Evolutionary conservation across 2,888 invertebrate species (phyloP), one percentile per base, ranked within the genome.

Genomic region (Sinopyrophorus schimmeli): DNA sequence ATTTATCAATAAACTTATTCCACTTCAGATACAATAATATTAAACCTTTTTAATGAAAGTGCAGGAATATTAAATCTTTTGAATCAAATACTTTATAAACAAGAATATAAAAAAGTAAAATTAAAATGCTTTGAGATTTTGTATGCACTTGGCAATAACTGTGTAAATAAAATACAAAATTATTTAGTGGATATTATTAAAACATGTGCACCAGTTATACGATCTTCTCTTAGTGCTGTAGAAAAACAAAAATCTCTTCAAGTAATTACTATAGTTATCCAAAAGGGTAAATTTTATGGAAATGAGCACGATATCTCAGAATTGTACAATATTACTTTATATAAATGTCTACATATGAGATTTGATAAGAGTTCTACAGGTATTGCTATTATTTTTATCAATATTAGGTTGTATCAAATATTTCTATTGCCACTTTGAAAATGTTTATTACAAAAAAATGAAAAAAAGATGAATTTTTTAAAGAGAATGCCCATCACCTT

Each of bases 91-190:
- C 23, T 60, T 7, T 51, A 53, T 26, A 55, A 57, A 12, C 57
- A 57, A 34, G 46, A 50, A 9, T 68, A 63, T 40, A 62, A 65
- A 41, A 52, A 58, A 30, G 53, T 63, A 11, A 52, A 61, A 17
- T 31, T 44, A n/a, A 55, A 57, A 43, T 58, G 62, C 41, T 54
- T 70, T 15, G 68, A 68, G 50, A 61, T 72, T 34, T 41, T 71
- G 10, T 66, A 62, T 52, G 62, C 64, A 4, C 46, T 71, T 2
- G 56, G 69, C 3, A 71, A 67, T 38, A 70, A 67, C 55, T 68
- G 66, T 47, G 41, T 60, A 1, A 7, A 24, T 4, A 65, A 63
- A 59, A 32, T 71, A 12, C 55, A 63, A 46, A 61, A 59, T 47
- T 58, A 68, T 43, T 54, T 68, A 21, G 31, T 63, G n/a, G 57